A percentile compares a stretch with the other conserved stretches of the same genome.
These are phyloP conservation scores for Antheraea pernyi DNA, from an alignment of 1,140 invertebrate genomes.

Conservation along the genomic window DNA sequence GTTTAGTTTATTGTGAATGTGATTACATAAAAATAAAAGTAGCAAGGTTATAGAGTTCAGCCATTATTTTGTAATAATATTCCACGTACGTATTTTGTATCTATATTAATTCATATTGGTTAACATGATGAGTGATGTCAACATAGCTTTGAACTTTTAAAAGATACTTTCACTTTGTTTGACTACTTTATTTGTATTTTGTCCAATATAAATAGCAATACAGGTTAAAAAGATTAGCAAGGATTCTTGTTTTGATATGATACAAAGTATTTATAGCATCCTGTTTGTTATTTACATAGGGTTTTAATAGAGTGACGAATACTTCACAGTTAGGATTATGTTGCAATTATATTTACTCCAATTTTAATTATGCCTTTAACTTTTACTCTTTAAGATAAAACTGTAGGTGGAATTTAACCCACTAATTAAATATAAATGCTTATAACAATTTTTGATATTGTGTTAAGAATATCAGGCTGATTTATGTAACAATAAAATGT, in stretches of 20 bases:
- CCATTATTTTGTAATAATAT: not conserved
- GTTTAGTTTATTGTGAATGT: conserved; percentile 7
- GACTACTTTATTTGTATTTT: not conserved
- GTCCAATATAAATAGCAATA: not conserved
- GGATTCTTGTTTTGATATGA: not conserved
- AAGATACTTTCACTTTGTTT: conserved; percentile 5
- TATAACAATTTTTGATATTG: no score
- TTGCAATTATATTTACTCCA: not conserved
- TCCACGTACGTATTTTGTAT: not conserved
- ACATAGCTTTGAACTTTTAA: conserved; percentile 21
- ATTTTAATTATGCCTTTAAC: no score
- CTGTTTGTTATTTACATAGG: not conserved
- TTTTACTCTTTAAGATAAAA: no score
- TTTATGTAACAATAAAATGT: no score
- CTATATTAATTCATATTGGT: conserved; percentile 11
- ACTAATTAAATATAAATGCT: no score
- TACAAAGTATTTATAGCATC: not conserved
- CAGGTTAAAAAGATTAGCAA: not conserved
- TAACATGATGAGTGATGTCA: conserved; percentile 34
- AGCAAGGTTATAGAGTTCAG: conserved; percentile 1
- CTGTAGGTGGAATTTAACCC: no score
- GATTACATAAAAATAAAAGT: not conserved
- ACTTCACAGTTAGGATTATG: not conserved
- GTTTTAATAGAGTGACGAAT: not conserved
- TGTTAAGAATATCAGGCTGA: no score